These are phyloP conservation scores for Eupithecia inturbata DNA, from an alignment of 2,888 invertebrate genomes.

Conservation along the genomic window DNA sequence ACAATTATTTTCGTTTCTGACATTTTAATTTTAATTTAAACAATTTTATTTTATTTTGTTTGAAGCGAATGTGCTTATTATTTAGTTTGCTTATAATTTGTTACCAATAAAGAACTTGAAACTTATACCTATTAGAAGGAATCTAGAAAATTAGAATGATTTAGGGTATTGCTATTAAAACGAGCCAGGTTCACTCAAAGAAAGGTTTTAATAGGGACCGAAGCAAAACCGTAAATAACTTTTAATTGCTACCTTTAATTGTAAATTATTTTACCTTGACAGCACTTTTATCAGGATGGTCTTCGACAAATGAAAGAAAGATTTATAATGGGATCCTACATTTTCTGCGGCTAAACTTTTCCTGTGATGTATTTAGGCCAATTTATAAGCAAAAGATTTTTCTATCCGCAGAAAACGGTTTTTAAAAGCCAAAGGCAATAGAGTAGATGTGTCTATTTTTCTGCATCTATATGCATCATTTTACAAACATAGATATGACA, in stretches of 20 bases:
- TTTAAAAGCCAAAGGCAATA: neutral
- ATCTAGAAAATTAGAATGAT: neutral
- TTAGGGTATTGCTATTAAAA: neutral
- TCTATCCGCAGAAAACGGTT: neutral
- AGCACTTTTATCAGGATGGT: neutral
- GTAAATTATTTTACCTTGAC: constrained; percentile 12
- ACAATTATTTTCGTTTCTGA: too few species aligned
- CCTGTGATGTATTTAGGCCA: neutral
- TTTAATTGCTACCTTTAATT: constrained; percentile 2
- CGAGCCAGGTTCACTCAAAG: neutral
- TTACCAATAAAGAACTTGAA: too few species aligned
- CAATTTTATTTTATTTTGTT: too few species aligned
- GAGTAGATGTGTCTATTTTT: neutral
- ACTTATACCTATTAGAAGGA: neutral
- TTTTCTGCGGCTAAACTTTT: neutral
- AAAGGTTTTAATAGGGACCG: neutral
- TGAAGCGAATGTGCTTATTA: too few species aligned
- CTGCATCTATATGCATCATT: neutral
- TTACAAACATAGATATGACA: neutral
- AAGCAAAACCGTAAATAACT: neutral
- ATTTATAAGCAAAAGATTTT: neutral
- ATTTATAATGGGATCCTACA: neutral
- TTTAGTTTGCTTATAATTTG: too few species aligned
- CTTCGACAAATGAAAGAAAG: constrained; percentile 1
- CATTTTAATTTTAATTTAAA: too few species aligned